phyloP scores from a whole-genome alignment of 1,140 invertebrate species.

The Orchesella cincta region DNA sequence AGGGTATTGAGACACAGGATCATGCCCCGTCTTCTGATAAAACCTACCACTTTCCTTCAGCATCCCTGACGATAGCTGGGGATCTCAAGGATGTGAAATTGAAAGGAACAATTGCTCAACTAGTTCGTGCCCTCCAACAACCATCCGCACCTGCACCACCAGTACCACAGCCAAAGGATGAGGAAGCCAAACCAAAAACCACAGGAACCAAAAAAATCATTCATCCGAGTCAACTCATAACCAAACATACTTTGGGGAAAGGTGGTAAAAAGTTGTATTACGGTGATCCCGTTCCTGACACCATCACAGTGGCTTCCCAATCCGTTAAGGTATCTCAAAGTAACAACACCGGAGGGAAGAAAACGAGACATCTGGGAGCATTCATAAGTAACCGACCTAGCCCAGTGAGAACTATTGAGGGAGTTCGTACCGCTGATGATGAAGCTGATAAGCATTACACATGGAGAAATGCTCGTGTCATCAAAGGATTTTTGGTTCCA shows the following conservation, averaged over 20 bases:
- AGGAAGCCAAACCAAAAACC: constrained; percentile 10
- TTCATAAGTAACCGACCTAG: not conserved
- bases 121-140: constrained; percentile 24
- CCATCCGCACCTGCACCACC: not conserved
- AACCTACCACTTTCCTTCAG: constrained; percentile 23
- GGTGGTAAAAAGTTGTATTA: not conserved
- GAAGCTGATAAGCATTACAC: constrained; percentile 73
- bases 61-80: constrained; percentile 22
- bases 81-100: constrained; percentile 30
- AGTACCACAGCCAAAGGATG: not conserved
- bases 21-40: constrained; percentile 5
- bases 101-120: constrained; percentile 24
- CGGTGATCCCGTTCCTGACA: not conserved
- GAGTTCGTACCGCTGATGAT: constrained; percentile 77
- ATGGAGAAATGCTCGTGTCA: constrained; percentile 82
- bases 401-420: constrained; percentile 52
- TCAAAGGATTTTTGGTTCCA: constrained; percentile 74
- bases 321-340: not conserved
- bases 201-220: constrained; percentile 2
- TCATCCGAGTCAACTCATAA: constrained; percentile 5
- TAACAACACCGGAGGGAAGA: not conserved
- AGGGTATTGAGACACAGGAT: constrained; percentile 6
- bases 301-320: not conserved
- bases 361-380: not conserved
- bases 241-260: constrained; percentile 4